A percentile compares a stretch with the other conserved stretches of the same genome.
Evolutionary conservation across 2,113 vertebrate species (phyloP).

Genomic region (Petrocephalus microphthalmus): DNA sequence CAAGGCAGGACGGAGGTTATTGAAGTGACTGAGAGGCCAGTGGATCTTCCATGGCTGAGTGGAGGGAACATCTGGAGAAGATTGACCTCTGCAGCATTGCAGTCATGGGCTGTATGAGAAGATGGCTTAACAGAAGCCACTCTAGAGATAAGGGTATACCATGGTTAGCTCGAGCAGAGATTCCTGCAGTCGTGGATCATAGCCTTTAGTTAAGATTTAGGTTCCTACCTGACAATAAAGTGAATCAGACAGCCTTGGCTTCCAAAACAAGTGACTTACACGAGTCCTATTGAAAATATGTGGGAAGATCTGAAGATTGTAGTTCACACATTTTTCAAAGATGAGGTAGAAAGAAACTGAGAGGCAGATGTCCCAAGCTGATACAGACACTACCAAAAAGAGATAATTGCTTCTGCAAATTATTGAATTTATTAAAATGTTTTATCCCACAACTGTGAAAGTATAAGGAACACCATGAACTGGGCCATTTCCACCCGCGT

Average conservation of each 20-base stretch:
- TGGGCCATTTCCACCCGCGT: neutral
- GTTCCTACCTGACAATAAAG: neutral
- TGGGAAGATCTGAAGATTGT: neutral
- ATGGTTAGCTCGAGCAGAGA: no score
- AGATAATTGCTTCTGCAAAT: neutral
- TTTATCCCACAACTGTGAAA: neutral
- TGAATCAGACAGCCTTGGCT: neutral
- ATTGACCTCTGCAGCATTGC: neutral
- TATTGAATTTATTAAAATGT: neutral
- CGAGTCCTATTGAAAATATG: neutral
- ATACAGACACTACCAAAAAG: neutral
- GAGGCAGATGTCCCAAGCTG: neutral
- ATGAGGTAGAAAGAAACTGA: neutral
- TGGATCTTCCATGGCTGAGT: neutral
- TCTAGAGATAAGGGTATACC: neutral
- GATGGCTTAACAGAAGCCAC: neutral
- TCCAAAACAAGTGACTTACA: neutral
- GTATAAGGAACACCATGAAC: neutral
- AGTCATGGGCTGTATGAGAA: neutral
- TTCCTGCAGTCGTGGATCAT: no score
- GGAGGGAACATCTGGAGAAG: neutral
- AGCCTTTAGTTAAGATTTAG: no score
- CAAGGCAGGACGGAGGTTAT: neutral
- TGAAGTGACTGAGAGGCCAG: neutral
- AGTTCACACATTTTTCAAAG: neutral